Conservation (phyloP, 2,888 invertebrate species). For the Meganola albula region DNA sequence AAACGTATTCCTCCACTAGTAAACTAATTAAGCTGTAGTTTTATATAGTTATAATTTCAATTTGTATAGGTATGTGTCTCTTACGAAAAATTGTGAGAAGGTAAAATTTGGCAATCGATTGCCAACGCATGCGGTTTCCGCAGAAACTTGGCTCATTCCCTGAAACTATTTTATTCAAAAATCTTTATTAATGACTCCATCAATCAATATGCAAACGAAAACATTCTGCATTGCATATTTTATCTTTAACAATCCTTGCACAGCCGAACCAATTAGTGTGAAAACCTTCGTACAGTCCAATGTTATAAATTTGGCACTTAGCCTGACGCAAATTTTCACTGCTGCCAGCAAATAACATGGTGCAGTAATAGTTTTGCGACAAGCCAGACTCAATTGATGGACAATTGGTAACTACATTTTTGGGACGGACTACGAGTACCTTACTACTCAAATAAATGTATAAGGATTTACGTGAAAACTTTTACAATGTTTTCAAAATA, state of each 20-base stretch:
- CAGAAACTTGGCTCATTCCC: too few species aligned
- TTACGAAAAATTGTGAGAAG: too few species aligned
- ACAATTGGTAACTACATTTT: slow-evolving; percentile 38
- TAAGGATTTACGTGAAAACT: too few species aligned
- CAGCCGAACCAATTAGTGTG: slow-evolving; percentile 71
- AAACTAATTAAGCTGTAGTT: too few species aligned
- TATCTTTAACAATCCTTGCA: slow-evolving; percentile 75
- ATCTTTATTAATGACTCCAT: slow-evolving; percentile 34
- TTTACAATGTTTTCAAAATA: too few species aligned
- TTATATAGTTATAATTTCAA: too few species aligned
- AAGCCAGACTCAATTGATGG: slow-evolving; percentile 60
- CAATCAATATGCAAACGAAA: slow-evolving; percentile 73
- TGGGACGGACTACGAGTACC: slow-evolving; percentile 37
- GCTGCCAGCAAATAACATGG: slow-evolving; percentile 70
- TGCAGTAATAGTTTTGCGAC: slow-evolving; percentile 66
- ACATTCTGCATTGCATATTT: slow-evolving; percentile 73
- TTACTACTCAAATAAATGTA: too few species aligned
- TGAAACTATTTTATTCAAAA: slow-evolving; percentile 1
- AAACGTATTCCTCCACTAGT: too few species aligned
- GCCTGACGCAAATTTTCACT: slow-evolving; percentile 74
- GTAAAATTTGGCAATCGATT: too few species aligned
- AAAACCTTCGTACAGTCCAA: slow-evolving; percentile 68
- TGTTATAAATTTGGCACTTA: slow-evolving; percentile 77
- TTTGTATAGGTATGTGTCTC: too few species aligned
- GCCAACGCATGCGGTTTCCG: too few species aligned